Evolutionary conservation across 2,113 vertebrate genomes (phyloP).

Genomic region (Baryphthengus martii): DNA sequence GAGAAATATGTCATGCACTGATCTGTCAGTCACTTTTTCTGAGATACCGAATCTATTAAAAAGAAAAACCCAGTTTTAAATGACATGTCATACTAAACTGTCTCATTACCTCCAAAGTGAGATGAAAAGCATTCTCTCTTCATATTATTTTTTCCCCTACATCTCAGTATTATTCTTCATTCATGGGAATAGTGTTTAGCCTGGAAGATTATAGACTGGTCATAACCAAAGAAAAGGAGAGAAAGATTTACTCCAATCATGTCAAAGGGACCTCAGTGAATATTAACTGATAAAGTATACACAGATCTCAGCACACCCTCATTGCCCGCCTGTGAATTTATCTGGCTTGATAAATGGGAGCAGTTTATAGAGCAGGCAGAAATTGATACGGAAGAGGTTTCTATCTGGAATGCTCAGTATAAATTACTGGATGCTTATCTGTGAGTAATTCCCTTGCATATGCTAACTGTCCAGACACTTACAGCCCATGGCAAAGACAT

Average conservation of each 20-base stretch:
- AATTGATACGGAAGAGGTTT: constrained; percentile 20
- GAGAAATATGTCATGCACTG: constrained; percentile 18
- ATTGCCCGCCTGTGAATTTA: constrained; percentile 8
- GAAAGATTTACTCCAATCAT: constrained; percentile 48
- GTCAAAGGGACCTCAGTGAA: constrained; percentile 31
- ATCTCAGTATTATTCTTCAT: constrained; percentile 50
- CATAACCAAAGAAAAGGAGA: constrained; percentile 49
- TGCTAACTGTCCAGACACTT: constrained; percentile 16
- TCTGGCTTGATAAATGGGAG: constrained; percentile 18
- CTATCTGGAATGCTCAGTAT: background rate
- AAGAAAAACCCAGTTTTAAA: constrained; percentile 58
- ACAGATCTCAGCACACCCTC: constrained; percentile 9
- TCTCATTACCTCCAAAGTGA: constrained; percentile 66
- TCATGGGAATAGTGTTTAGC: background rate
- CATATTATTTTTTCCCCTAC: background rate
- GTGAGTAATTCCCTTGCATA: constrained; percentile 24
- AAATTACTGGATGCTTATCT: constrained; percentile 20
- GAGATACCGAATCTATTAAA: constrained; percentile 48
- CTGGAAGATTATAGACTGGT: constrained; percentile 49
- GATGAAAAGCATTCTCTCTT: constrained; percentile 47
- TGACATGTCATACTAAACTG: constrained; percentile 67
- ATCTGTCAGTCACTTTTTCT: constrained; percentile 52
- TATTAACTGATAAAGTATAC: constrained; percentile 36
- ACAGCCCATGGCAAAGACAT: background rate
- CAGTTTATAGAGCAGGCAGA: constrained; percentile 29